These are phyloP conservation scores for Luidia sarsii DNA, from an alignment of 53 echinoderm and acorn worm genomes.

Conservation along the genomic window DNA sequence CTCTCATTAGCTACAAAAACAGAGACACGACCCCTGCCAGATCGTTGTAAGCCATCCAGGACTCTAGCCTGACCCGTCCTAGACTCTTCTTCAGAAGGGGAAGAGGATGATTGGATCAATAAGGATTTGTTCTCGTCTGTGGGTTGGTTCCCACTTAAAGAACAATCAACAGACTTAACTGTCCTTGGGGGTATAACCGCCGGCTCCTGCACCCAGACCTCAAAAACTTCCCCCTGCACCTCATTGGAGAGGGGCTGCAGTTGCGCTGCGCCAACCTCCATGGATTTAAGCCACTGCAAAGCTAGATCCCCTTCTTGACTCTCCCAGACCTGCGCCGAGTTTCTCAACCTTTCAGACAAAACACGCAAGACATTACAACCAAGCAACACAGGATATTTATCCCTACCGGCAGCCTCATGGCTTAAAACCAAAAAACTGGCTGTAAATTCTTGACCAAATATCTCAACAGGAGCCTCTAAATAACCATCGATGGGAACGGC, in stretches of 20 bases:
- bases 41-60: not conserved
- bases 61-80: not conserved
- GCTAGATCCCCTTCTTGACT: slow-evolving; percentile 5
- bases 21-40: not conserved
- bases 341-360: not conserved
- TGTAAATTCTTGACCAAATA: not conserved
- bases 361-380: slow-evolving; percentile 22
- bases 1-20: slow-evolving; percentile 8
- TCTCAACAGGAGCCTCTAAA: slow-evolving; percentile 33
- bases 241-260: not conserved
- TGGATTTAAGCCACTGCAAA: slow-evolving; percentile 25
- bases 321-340: not conserved
- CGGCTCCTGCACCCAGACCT: slow-evolving; percentile 6
- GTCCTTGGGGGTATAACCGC: not conserved
- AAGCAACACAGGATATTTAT: slow-evolving; percentile 4
- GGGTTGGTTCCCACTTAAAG: not conserved
- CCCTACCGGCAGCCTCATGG: not conserved
- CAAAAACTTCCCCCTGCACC: not conserved
- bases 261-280: not conserved
- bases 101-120: not conserved
- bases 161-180: not conserved
- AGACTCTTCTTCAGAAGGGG: not conserved
- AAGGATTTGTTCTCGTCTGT: not conserved
- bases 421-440: slow-evolving; percentile 24
- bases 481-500: slow-evolving; percentile 31